phyloP scores from a whole-genome alignment of 2,113 vertebrate genomes.

The Brachyhypopomus occidentalis region DNA sequence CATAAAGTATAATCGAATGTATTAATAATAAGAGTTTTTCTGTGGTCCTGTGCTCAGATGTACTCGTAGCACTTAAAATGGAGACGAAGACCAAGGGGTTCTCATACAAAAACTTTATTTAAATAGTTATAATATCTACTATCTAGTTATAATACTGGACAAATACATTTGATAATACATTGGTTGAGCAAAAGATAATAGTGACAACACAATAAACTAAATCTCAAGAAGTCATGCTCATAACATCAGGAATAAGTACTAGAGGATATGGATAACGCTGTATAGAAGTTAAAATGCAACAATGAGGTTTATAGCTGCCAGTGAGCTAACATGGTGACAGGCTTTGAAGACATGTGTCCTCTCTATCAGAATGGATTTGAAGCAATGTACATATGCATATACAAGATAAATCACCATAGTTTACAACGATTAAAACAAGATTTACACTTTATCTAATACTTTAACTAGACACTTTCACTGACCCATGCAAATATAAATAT shows the following conservation, averaged over 20 bases:
- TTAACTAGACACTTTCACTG: constrained; percentile 31
- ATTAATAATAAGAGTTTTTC: too few relatives aligned
- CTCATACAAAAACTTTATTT: constrained; percentile 27
- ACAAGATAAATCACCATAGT: constrained; percentile 24
- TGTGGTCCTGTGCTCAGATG: not conserved
- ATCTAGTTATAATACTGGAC: not conserved
- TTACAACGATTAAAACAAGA: constrained; percentile 51
- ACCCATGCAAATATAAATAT: constrained; percentile 73
- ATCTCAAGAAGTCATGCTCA: not conserved
- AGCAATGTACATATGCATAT: not conserved
- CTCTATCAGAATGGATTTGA: not conserved
- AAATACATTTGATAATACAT: too few relatives aligned
- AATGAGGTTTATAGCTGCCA: not conserved
- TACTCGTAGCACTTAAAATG: constrained; percentile 23
- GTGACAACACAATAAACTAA: not conserved
- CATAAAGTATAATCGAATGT: too few relatives aligned
- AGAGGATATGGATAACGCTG: not conserved
- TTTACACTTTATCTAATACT: constrained; percentile 26
- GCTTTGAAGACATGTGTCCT: not conserved
- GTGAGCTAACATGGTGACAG: not conserved
- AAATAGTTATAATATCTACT: constrained; percentile 16
- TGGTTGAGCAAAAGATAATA: constrained; percentile 15
- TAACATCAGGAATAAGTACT: not conserved
- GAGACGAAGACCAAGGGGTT: not conserved
- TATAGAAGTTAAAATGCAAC: not conserved